Evolutionary conservation across 2,797 vertebrate species (phyloP), one percentile per base, ranked within the genome.

Genomic region (Lophotriccus pileatus): DNA sequence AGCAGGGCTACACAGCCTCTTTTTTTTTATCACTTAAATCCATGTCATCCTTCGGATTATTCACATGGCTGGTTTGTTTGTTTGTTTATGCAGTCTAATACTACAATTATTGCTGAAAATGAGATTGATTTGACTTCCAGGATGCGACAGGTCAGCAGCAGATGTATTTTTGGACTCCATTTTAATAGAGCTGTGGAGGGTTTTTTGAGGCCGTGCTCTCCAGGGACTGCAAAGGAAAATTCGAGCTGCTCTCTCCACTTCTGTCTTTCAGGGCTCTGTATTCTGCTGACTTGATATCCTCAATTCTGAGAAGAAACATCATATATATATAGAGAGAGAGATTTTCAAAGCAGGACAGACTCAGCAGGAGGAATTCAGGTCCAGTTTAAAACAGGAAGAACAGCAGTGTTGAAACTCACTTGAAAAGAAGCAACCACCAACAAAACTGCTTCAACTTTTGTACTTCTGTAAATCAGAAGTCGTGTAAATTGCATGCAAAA

Each of bases 71-170:
- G 75, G 73, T 32, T 32, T 44, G 34, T 77, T 89, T 93, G 32
- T 67, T 84, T 82, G 34, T 52, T 67, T 39, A 36, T 91, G 68
- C 94, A 90, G 62, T 19, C 93, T 94, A 62, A 37, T 86, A 25
- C 60, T 86, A 20, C 86, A 86, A 93, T 96, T 96, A 92, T 77
- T 88, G 60, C 41, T 92, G 91, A 93, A 73, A 75, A 81, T 62
- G 86, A 83, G 91, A 93, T 84, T 47, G 91, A 56, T 91, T 90
- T 87, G 88, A 73, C 70, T 69, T 36, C 17, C 39, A 66, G 63
- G 60, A 94, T 75, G 53, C 7, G 58, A 89, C 44, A 86, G 95
- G 94, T 87, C 93, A 90, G 32, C 68, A 49, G 37, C 81, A 64
- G 83, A 84, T 90, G 32, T 70, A 87, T 94, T 96, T 93, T 88